Evolutionary conservation across 2,888 invertebrate genomes (phyloP), one percentile per base, ranked within the genome.

Genomic region (Oscheius onirici): DNA sequence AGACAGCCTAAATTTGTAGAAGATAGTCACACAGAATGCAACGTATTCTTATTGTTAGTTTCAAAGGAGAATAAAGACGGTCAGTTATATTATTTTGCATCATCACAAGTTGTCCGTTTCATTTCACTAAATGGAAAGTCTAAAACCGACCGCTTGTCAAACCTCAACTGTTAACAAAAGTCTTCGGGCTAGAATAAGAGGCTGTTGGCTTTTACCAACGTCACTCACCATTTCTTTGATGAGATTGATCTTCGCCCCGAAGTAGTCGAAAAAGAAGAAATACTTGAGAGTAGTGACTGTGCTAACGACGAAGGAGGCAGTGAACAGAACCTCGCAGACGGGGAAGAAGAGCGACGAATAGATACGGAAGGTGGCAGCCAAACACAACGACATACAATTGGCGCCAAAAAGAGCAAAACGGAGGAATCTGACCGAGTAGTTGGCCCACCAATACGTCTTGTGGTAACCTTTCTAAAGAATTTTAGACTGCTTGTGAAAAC

Each of bases 211-310:
- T n/a, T n/a, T n/a, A n/a, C n/a, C n/a, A n/a, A n/a, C n/a, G 17
- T 3, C 2, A 3, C 63, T 24, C 17, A 49, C 63, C 63, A 49
- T 63, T 26, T 63, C 20, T 13, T 26, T 24, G 17, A 63, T 22
- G 2, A 63, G 49, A 20, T 63, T 11, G 5, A 63, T 49, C 46
- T 63, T 63, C 1, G 46, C 15, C 2, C 63, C 63, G 17, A 63
- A 63, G 26, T 49, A 63, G 22, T 46, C 34, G 34, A 26, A 28
- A 10, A 63, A 49, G 0, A 49, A 63, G 15, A 63, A 26, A 26
- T 34, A 63, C 15, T 49, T 46, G n/a, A 63, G 49, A 5, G 46
- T 24, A 6, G 63, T 26, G 10, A 34, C 49, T 11, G 63, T 34
- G 13, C 26, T 28, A n/a, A 63, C 20, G n/a, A 63, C 63, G n/a